Percentiles rank a stretch among this genome's conserved stretches.
Evolutionary conservation across 2,113 vertebrate genomes (phyloP).

Genomic region (Chamaea fasciata): DNA sequence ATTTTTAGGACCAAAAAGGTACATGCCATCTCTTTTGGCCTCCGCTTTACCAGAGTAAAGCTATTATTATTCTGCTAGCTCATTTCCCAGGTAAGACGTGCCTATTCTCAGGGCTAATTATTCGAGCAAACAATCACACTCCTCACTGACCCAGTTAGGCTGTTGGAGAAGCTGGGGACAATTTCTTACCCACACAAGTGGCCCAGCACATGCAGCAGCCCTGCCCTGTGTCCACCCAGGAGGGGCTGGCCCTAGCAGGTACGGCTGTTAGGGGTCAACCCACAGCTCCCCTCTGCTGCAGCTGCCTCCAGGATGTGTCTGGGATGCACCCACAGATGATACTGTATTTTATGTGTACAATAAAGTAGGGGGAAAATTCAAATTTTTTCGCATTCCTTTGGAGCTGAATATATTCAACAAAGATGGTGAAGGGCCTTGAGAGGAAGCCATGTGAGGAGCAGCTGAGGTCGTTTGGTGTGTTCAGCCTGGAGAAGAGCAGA

Average conservation of each 20-base stretch:
- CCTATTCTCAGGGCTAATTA: not conserved
- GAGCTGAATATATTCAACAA: not conserved
- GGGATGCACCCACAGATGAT: not conserved
- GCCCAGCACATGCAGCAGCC: not conserved
- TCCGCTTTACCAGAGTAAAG: not conserved
- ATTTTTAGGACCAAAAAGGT: not conserved
- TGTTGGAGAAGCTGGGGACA: not conserved
- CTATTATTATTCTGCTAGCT: not conserved
- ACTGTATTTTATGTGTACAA: fast-evolving
- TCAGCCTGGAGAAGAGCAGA: not conserved
- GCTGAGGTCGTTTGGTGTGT: not conserved
- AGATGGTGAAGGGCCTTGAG: not conserved
- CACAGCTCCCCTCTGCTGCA: not conserved
- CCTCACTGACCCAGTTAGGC: slow-evolving; percentile 1
- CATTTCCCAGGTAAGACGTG: not conserved
- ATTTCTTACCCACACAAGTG: not conserved
- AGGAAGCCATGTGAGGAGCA: fast-evolving
- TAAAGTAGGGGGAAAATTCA: not conserved
- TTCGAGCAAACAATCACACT: not conserved
- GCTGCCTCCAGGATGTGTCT: not conserved
- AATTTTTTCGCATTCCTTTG: not conserved
- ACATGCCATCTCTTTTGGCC: not conserved
- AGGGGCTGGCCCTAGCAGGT: fast-evolving
- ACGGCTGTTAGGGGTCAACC: fast-evolving
- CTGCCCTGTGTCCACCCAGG: not conserved